Evolutionary conservation across 2,797 vertebrate genomes (phyloP), one percentile per base, ranked within the genome.

Genomic region (Denticeps clupeoides): DNA sequence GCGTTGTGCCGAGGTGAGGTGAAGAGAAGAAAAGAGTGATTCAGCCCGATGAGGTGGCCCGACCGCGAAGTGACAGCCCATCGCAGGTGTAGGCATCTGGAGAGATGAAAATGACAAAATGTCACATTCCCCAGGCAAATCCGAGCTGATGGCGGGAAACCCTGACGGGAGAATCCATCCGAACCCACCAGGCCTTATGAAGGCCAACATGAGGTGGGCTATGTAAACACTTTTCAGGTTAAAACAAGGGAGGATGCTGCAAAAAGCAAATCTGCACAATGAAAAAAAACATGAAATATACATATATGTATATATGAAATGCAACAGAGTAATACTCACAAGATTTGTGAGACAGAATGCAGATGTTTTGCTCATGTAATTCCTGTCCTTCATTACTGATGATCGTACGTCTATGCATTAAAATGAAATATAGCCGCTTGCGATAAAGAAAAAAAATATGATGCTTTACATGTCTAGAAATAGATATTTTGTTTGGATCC

Each of bases 401-500:
- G n/a, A n/a, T 11, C 35, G 16, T 38, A 21, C 35, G 38, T 8
- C 35, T 38, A 38, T 38, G 18, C 16, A 18, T 38, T 11, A 35
- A 24, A 26, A 32, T 5, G 24, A 27, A 33, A 49, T 28, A 49
- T 28, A 38, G 25, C 19, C 50, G 9, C 9, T n/a, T 35, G 37
- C 48, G 71, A 61, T 62, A 51, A 59, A 66, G 70, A 68, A 71
- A 74, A 62, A 66, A 45, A 46, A 55, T 58, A 60, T 72, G 74
- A 31, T 24, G 62, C 11, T 33, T 35, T 26, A 26, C 8, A 19
- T 22, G 60, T 58, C 27, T 28, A 68, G 27, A 47, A 71, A 68
- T 65, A 62, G 67, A 74, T 77, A 64, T 78, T 79, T 65, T 69
- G 53, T 66, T 79, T 82, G 76, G 73, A 66, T 24, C 40, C 22